Evolutionary conservation across 2,888 invertebrate species (phyloP).

Genomic region (Torymus auratus): DNA sequence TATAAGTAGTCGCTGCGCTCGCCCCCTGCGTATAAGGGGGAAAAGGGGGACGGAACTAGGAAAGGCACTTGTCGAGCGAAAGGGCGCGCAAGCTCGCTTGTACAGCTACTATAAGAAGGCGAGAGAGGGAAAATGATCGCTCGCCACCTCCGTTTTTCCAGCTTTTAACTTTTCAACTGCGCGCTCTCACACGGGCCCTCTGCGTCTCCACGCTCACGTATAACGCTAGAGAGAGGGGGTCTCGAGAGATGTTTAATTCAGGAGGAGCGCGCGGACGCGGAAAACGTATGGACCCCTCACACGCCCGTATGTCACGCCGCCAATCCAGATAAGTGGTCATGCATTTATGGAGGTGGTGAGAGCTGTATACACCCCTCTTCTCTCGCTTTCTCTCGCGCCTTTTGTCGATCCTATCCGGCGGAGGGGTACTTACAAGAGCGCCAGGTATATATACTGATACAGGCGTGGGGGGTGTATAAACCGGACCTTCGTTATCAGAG

Average conservation of each 20-base stretch:
- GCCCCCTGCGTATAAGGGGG: not conserved
- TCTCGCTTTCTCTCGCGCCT: not conserved
- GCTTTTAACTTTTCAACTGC: constrained; percentile 68
- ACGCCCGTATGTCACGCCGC: constrained; percentile 67
- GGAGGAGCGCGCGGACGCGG: constrained; percentile 62
- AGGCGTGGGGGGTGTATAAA: not conserved
- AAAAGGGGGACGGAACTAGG: constrained; percentile 40
- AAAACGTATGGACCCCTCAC: constrained; percentile 67
- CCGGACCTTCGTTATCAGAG: no score
- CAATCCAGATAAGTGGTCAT: constrained; percentile 77
- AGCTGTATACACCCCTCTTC: constrained; percentile 2
- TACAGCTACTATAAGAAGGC: not conserved
- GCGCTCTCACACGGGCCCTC: no score
- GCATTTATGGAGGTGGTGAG: constrained; percentile 73
- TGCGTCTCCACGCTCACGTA: no score
- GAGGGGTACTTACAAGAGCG: no score
- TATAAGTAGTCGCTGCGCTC: no score
- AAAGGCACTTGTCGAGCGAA: constrained; percentile 56
- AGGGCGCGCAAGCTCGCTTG: not conserved
- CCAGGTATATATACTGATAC: no score
- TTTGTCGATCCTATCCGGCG: not conserved
- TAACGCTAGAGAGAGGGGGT: no score
- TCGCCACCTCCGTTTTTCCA: constrained; percentile 65
- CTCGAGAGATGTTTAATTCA: constrained; percentile 74
- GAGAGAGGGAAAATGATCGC: constrained; percentile 26